Evolutionary conservation across 1,140 invertebrate genomes (phyloP).

Genomic region (Heterodera schachtii): DNA sequence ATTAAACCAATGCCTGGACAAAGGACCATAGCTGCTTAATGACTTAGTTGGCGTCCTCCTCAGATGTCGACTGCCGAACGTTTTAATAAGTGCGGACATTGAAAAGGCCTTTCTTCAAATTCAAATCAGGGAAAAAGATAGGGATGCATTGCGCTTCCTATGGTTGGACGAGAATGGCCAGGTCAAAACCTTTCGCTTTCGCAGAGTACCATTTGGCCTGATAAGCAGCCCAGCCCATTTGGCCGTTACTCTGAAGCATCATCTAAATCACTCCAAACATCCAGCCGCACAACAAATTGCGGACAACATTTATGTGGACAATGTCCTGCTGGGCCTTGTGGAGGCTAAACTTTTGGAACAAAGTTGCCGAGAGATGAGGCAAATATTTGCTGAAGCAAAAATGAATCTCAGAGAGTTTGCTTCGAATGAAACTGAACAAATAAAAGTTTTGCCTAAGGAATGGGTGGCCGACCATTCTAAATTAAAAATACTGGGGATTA

Average conservation of each 20-base stretch:
- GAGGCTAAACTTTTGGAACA: too few species aligned
- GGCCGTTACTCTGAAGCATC: slow-evolving; percentile 27
- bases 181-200: neutral
- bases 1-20: neutral
- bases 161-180: neutral
- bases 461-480: too few species aligned
- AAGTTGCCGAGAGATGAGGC: too few species aligned
- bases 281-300: slow-evolving; percentile 11
- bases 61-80: neutral
- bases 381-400: too few species aligned
- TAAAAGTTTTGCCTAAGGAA: too few species aligned
- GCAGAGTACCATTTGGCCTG: slow-evolving; percentile 26
- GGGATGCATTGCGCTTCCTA: slow-evolving; percentile 4
- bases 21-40: neutral
- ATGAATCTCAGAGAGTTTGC: too few species aligned
- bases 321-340: too few species aligned
- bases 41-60: neutral
- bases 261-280: slow-evolving; percentile 13
- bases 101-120: neutral
- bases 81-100: neutral
- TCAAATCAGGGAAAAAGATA: neutral
- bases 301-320: too few species aligned
- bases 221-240: slow-evolving; percentile 34
- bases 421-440: too few species aligned
- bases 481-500: too few species aligned